Conservation (phyloP, 1,140 invertebrate genomes). For the Neuroterus valhalla region DNA sequence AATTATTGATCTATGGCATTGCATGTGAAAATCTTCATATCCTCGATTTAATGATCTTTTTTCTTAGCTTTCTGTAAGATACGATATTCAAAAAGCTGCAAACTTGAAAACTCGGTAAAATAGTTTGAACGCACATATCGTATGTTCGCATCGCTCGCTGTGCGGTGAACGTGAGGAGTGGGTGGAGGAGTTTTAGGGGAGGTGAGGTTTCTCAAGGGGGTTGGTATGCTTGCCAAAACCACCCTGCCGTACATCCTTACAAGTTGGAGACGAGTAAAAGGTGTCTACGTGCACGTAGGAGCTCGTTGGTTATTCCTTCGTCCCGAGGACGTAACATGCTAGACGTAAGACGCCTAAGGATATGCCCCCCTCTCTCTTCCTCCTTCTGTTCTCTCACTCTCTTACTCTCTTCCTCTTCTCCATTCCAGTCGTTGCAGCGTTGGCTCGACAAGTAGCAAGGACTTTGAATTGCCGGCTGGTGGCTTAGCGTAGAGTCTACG, state of each 20-base stretch:
- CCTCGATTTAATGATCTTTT: too few relatives aligned
- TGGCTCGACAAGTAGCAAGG: slow-evolving; percentile 64
- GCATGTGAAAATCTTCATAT: too few relatives aligned
- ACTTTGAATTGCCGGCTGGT: slow-evolving; percentile 73
- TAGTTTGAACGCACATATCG: slow-evolving; percentile 15
- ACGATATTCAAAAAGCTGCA: slow-evolving; percentile 5
- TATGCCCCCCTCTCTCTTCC: slow-evolving; percentile 37
- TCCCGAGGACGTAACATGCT: slow-evolving; percentile 66
- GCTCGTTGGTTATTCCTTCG: slow-evolving; percentile 66
- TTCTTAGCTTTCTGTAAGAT: background rate
- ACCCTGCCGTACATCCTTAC: slow-evolving; percentile 63
- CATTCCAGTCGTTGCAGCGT: slow-evolving; percentile 54
- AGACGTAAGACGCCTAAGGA: slow-evolving; percentile 71
- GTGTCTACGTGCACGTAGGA: slow-evolving; percentile 65
- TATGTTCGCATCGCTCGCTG: slow-evolving; percentile 15
- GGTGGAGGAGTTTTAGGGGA: slow-evolving; percentile 33
- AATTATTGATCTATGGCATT: too few relatives aligned
- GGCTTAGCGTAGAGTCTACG: slow-evolving; percentile 67
- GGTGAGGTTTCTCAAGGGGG: slow-evolving; percentile 63
- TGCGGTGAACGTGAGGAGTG: background rate
- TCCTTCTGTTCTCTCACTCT: slow-evolving; percentile 18
- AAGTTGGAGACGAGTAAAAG: slow-evolving; percentile 62
- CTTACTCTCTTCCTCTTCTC: slow-evolving; percentile 37
- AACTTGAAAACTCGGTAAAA: slow-evolving; percentile 4
- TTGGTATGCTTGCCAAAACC: slow-evolving; percentile 69